A percentile compares a stretch with the other conserved stretches of the same genome.
Evolutionary conservation across 2,113 vertebrate genomes (phyloP).

Genomic region (Peromyscus leucopus): DNA sequence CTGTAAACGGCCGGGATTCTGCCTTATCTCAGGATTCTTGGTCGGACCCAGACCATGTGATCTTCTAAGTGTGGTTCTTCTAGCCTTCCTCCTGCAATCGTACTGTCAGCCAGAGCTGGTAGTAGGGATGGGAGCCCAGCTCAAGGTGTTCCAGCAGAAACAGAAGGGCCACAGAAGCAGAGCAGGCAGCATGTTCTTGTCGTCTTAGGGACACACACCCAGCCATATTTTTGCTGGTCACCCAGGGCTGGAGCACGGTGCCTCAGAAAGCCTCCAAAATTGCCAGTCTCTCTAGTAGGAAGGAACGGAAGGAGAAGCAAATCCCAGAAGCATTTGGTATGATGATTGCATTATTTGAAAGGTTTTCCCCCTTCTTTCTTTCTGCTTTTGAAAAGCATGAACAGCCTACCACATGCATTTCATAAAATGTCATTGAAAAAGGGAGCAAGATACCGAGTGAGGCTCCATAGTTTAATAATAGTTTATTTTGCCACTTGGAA

Average conservation of each 20-base stretch:
- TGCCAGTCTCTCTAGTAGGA: background rate
- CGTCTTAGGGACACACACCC: background rate
- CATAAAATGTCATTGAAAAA: conserved; percentile 60
- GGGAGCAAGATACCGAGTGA: conserved; percentile 33
- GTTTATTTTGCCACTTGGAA: conserved; percentile 65
- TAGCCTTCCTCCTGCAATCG: background rate
- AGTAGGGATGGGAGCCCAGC: background rate
- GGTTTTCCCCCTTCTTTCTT: background rate
- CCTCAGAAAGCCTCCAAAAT: background rate
- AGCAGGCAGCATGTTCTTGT: background rate
- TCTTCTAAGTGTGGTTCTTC: conserved; percentile 18
- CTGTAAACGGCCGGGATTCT: conserved; percentile 33
- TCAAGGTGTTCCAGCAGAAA: background rate
- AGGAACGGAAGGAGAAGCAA: background rate
- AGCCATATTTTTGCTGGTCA: background rate
- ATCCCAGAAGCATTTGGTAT: background rate
- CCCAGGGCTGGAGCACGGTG: background rate
- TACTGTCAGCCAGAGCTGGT: background rate
- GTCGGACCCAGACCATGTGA: background rate
- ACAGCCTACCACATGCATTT: conserved; percentile 22
- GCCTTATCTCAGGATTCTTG: background rate
- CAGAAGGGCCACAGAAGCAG: background rate
- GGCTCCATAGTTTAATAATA: conserved; percentile 55
- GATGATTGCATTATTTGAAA: conserved; percentile 19
- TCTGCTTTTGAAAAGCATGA: conserved; percentile 12